Evolutionary conservation across 2,888 invertebrate genomes (phyloP).

Genomic region (Macrosiphum euphorbiae): DNA sequence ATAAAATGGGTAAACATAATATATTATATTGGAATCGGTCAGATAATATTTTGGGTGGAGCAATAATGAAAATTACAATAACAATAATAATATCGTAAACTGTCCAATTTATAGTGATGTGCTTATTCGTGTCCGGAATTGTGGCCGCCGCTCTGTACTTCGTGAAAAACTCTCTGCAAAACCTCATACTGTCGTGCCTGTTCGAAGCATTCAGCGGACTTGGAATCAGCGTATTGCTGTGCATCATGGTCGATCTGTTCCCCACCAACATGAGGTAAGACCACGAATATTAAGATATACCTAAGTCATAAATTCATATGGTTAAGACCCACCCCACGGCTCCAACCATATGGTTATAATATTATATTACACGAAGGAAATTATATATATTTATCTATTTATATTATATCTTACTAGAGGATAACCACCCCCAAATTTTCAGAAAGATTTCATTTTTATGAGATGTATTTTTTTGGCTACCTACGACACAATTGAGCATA

Average conservation of each 20-base stretch:
- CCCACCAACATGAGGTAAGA: conserved; percentile 84
- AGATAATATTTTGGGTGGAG: not conserved
- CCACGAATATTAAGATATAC: no score
- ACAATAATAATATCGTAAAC: not conserved
- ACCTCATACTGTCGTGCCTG: conserved; percentile 81
- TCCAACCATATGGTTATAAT: not conserved
- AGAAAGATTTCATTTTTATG: no score
- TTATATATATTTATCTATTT: no score
- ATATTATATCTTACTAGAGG: no score
- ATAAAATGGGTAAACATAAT: not conserved
- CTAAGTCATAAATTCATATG: no score
- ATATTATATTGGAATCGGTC: not conserved
- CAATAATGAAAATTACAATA: not conserved
- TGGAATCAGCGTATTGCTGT: conserved; percentile 84
- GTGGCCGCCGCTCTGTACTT: conserved; percentile 83
- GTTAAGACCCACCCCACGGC: no score
- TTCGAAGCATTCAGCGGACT: conserved; percentile 85
- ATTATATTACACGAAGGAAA: no score
- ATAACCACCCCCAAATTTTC: no score
- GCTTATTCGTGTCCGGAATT: conserved; percentile 79
- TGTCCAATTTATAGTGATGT: conserved; percentile 76
- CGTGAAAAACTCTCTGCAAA: conserved; percentile 79
- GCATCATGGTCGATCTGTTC: conserved; percentile 85
- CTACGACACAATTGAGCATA: no score
- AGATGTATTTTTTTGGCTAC: no score